Evolutionary conservation across 2,888 invertebrate species (phyloP), one percentile per base, ranked within the genome.

Genomic region (Drosophila engyochracea): DNA sequence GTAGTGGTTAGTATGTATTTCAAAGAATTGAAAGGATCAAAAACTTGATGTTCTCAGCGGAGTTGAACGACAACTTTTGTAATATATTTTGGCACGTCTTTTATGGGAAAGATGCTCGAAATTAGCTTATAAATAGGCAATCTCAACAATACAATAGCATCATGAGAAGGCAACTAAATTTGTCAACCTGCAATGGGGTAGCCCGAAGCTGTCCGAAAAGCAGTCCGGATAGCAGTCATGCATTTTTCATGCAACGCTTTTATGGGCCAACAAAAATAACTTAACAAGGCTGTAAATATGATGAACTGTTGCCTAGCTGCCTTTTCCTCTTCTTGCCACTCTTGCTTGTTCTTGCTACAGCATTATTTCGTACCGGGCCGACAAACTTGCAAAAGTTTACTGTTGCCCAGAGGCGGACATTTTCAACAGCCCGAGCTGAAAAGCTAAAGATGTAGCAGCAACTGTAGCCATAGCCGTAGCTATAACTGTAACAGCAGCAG

Each of bases 71-170:
- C 52, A 80, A 80, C 66, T 80, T 80, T 80, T 81, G 66, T 68
- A 63, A 77, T 77, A 77, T 33, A 81, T 67, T 81, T 71, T 51
- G 39, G 54, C 49, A 64, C 51, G 37, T 58, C 35, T 66, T 79
- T 72, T 70, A 71, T 71, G 22, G 58, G 41, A 31, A 82, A 82
- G 80, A 63, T 53, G 77, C 79, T 73, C 70, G 65, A 80, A 87
- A 89, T 89, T 83, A 76, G 80, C 87, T 85, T 85, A 89, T 89
- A 85, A 85, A 85, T 89, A 84, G 89, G 82, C 84, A 85, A 85
- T 85, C 81, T 74, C 60, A 63, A 67, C 74, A 63, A 70, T 72
- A 70, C 61, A 70, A 19, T 31, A 25, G 35, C 35, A 25, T 14
- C 12, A 44, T 28, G 30, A 67, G 75, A 58, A 67, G 69, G 16